Percentiles rank a stretch among this genome's conserved stretches.
phyloP scores from a whole-genome alignment of 2,888 invertebrate genomes.

The Mongoloraphidia duomilia region DNA sequence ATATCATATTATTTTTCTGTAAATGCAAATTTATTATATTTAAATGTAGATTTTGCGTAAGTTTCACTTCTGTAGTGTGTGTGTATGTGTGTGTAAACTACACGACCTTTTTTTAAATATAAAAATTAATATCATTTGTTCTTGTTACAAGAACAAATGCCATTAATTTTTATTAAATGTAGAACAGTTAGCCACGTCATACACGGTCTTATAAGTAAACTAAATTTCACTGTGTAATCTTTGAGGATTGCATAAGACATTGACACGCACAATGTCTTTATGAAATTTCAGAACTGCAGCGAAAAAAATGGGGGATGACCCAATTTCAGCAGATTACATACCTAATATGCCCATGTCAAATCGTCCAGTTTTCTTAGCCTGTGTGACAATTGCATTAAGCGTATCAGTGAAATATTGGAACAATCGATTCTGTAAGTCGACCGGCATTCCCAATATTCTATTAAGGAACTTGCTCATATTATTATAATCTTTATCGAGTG shows the following conservation, averaged over 20 bases:
- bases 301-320: background rate
- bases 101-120: no score
- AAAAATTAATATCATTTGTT: no score
- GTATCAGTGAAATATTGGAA: slow-evolving; percentile 95
- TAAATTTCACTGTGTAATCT: no score
- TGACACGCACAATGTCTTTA: background rate
- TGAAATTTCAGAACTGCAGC: background rate
- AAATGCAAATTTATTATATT: no score
- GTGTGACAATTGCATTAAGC: slow-evolving; percentile 75
- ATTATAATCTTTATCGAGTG: slow-evolving; percentile 85
- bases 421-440: slow-evolving; percentile 88
- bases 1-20: no score
- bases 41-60: no score
- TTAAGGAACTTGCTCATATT: slow-evolving; percentile 98
- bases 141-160: no score
- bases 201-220: no score
- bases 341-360: slow-evolving; percentile 86
- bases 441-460: slow-evolving; percentile 93
- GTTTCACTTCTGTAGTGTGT: no score
- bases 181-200: no score
- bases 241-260: slow-evolving; percentile 10
- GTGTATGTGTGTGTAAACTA: no score
- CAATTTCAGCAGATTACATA: slow-evolving; percentile 21
- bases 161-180: no score
- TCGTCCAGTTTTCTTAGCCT: slow-evolving; percentile 86